Evolutionary conservation across 2,797 vertebrate species (phyloP).

Genomic region (Carapus acus): DNA sequence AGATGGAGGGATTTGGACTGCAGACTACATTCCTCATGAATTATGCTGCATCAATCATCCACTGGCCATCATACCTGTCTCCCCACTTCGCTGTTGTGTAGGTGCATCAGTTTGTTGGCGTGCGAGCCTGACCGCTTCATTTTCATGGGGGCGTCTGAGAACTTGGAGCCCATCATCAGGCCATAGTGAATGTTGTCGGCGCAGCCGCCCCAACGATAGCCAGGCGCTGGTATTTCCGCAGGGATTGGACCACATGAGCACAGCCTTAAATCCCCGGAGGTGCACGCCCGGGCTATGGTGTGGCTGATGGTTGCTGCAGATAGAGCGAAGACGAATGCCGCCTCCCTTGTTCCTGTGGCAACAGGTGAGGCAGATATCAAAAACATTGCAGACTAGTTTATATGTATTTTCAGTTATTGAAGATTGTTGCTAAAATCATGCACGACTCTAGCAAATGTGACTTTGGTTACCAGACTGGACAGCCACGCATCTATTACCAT

Average conservation of each 20-base stretch:
- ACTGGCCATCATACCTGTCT: slow-evolving; percentile 80
- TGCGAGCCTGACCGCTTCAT: slow-evolving; percentile 92
- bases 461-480: no score
- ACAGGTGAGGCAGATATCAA: slow-evolving; percentile 15
- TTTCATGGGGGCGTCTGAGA: slow-evolving; percentile 98
- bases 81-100: slow-evolving; percentile 99
- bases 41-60: no score
- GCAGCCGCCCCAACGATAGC: slow-evolving; percentile 98
- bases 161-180: slow-evolving; percentile 96
- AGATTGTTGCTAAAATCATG: no score
- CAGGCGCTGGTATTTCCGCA: slow-evolving; percentile 88
- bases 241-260: slow-evolving; percentile 95
- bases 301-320: slow-evolving; percentile 96
- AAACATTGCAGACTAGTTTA: no score
- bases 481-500: no score
- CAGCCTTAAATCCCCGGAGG: slow-evolving; percentile 88
- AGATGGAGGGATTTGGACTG: not conserved
- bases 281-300: slow-evolving; percentile 93
- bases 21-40: no score
- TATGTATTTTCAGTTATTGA: no score
- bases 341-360: slow-evolving; percentile 86
- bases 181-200: slow-evolving; percentile 98
- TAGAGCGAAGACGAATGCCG: slow-evolving; percentile 94
- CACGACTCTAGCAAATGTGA: no score
- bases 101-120: slow-evolving; percentile 98